phyloP scores from a whole-genome alignment of 2,888 invertebrate genomes.

The Rhagophthalmus giganteus region DNA sequence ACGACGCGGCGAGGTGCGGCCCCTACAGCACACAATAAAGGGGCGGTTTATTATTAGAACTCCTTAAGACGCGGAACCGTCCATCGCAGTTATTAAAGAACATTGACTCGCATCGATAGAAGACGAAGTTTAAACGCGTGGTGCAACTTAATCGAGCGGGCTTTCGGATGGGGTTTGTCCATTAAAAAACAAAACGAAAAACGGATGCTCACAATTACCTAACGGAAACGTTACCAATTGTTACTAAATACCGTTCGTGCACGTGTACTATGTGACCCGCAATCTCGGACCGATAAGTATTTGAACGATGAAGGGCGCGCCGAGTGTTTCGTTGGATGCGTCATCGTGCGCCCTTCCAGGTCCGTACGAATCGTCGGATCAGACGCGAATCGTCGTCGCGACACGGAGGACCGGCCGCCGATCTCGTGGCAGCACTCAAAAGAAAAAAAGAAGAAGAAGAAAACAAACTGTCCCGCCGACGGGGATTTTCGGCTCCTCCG shows the following conservation, averaged over 20 bases:
- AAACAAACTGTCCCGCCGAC: neutral
- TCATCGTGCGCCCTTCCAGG: neutral
- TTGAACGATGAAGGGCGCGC: too few relatives aligned
- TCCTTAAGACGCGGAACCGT: too few relatives aligned
- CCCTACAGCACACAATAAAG: too few relatives aligned
- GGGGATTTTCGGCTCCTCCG: neutral
- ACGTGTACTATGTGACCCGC: constrained; percentile 6
- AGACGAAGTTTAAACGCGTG: neutral
- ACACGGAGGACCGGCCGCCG: neutral
- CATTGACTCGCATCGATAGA: too few relatives aligned
- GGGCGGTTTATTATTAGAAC: too few relatives aligned
- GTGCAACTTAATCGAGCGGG: neutral
- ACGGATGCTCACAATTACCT: constrained; percentile 11
- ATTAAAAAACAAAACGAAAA: constrained; percentile 1
- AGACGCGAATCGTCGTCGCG: neutral
- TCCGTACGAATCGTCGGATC: neutral
- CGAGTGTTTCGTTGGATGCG: too few relatives aligned
- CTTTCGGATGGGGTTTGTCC: neutral
- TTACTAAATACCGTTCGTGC: too few relatives aligned
- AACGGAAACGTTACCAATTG: constrained; percentile 16
- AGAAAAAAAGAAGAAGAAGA: neutral
- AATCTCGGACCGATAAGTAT: too few relatives aligned
- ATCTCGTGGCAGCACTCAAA: neutral
- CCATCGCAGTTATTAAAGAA: too few relatives aligned
- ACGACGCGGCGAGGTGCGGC: too few relatives aligned